A percentile compares a stretch with the other conserved stretches of the same genome.
Evolutionary conservation across 2,888 invertebrate species (phyloP).

Genomic region (Tetheella fluctuosa): DNA sequence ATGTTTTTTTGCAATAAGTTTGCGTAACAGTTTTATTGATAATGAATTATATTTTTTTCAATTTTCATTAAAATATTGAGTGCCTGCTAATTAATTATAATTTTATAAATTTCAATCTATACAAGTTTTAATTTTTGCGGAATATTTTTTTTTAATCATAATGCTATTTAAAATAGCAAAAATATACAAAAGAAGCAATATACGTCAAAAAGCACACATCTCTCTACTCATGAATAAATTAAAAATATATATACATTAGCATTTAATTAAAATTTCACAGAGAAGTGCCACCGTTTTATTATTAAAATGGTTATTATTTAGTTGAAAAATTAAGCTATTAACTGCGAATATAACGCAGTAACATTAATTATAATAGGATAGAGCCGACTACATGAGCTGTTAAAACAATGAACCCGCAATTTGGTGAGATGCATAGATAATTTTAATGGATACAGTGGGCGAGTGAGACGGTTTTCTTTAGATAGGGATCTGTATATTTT

Average conservation of each 20-base stretch:
- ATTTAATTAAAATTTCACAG: constrained; percentile 9
- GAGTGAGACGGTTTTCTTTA: neutral
- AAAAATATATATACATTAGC: neutral
- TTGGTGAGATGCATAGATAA: constrained; percentile 11
- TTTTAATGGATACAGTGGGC: too few relatives aligned
- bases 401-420: constrained; percentile 12
- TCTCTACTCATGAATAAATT: neutral
- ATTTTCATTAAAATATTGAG: too few relatives aligned
- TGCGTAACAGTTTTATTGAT: neutral
- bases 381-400: constrained; percentile 10
- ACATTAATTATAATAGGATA: constrained; percentile 7
- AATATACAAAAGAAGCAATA: too few relatives aligned
- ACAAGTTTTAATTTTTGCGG: too few relatives aligned
- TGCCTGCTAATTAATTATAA: too few relatives aligned
- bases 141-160: too few relatives aligned
- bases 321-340: constrained; percentile 9
- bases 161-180: too few relatives aligned
- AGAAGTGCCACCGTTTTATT: constrained; percentile 7
- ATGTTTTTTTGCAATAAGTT: too few relatives aligned
- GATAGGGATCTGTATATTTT: neutral
- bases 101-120: too few relatives aligned
- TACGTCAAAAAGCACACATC: neutral
- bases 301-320: constrained; percentile 10
- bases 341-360: constrained; percentile 3
- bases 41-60: neutral